Evolutionary conservation across 2,113 vertebrate genomes (phyloP), one percentile per base, ranked within the genome.

Genomic region (Ardeotis arabs): DNA sequence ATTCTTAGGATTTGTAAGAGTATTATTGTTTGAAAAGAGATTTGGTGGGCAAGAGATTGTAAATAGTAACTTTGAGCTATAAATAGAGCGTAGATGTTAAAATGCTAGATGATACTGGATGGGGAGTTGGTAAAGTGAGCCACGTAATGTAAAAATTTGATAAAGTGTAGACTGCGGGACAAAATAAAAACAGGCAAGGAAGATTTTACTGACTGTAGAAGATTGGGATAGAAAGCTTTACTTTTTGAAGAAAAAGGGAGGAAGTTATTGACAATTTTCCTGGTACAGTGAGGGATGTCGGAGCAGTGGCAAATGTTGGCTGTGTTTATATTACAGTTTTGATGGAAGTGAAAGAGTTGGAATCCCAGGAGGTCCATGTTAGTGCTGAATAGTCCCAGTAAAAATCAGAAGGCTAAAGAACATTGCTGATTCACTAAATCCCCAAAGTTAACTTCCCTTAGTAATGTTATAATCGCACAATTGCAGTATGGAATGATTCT

Each of bases 361-460:
- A 14, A 44, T 78, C 68, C 52, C 64, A 78, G 33, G 50, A 89
- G 56, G 49, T 87, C 52, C 12, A 8, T 0, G 0, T 58, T 94
- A 62, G 4, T 76, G 45, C 41, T 87, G 80, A 95, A 79, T 47
- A 91, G 17, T 70, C 35, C 31, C 2, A 1, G 37, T 87, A 84
- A 89, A 90, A 89, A 84, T 41, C 49, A 91, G 73, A 91, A 91
- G 25, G 14, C 50, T 93, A 52, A 83, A 63, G 82, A 91, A 82
- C 58, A 53, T 73, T 82, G 62, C 45, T 84, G 76, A 75, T 84
- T 82, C 77, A 50, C 69, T 84, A 58, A 79, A 89, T 82, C n/a
- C 45, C 41, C 14, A 9, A 82, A 79, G 58, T 7, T 82, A 35
- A 62, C 41, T 90, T 87, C 41, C 20, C 18, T 91, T 60, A 53